Evolutionary conservation across 2,797 vertebrate genomes (phyloP).

Genomic region (Brachyalestes nurse): DNA sequence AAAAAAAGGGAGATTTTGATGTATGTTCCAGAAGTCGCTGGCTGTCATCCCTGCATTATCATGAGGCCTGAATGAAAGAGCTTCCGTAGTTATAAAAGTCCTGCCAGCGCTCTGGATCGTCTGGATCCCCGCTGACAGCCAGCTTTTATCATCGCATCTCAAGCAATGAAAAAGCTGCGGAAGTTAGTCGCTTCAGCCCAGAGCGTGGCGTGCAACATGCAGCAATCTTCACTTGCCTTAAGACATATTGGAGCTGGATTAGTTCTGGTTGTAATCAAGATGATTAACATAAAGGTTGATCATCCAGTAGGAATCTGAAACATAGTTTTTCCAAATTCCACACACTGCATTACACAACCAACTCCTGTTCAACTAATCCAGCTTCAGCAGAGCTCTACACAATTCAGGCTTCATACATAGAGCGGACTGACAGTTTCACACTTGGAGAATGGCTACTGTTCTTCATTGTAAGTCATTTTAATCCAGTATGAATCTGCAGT

Average conservation of each 20-base stretch:
- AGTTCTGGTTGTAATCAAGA: background rate
- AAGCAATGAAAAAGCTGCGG: background rate
- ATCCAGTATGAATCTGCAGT: too few species aligned
- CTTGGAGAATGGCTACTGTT: too few species aligned
- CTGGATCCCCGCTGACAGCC: constrained; percentile 30
- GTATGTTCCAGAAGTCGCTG: constrained; percentile 28
- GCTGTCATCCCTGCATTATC: constrained; percentile 3
- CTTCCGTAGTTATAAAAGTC: background rate
- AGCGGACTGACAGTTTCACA: too few species aligned
- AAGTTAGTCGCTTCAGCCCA: constrained; percentile 11
- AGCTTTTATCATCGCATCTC: constrained; percentile 17
- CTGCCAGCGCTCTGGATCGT: background rate
- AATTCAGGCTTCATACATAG: too few species aligned
- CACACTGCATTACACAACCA: too few species aligned
- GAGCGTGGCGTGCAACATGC: background rate
- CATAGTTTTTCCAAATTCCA: too few species aligned
- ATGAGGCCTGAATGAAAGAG: constrained; percentile 27
- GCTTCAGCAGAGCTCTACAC: too few species aligned
- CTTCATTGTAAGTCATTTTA: too few species aligned
- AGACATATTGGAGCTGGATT: background rate
- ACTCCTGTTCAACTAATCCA: too few species aligned
- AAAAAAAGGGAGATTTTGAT: constrained; percentile 24
- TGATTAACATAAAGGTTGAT: too few species aligned
- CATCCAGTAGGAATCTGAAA: too few species aligned
- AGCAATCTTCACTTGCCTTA: background rate